These are phyloP conservation scores for Drosophila greeni DNA, from an alignment of 2,888 invertebrate genomes.

Conservation along the genomic window DNA sequence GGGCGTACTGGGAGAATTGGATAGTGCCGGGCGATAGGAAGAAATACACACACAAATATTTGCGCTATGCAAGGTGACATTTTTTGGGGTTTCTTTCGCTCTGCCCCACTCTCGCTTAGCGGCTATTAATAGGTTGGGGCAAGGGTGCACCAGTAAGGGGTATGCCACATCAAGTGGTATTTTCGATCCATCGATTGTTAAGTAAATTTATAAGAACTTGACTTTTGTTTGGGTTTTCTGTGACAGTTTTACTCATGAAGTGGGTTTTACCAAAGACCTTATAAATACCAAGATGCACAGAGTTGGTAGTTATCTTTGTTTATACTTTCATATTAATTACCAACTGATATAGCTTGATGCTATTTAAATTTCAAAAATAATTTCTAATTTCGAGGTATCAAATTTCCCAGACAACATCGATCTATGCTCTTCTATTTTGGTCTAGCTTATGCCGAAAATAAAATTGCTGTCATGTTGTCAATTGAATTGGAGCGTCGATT, in stretches of 20 bases:
- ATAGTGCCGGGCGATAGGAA: constrained; percentile 21
- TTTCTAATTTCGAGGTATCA: constrained; percentile 3
- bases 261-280: no score
- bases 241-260: background rate
- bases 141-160: background rate
- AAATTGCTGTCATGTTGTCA: constrained; percentile 41
- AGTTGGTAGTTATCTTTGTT: no score
- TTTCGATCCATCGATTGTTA: background rate
- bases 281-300: no score
- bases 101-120: constrained; percentile 1
- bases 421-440: constrained; percentile 18
- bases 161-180: background rate
- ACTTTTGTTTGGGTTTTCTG: background rate
- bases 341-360: no score
- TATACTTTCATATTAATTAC: no score
- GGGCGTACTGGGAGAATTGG: constrained; percentile 2
- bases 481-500: constrained; percentile 51
- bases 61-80: constrained; percentile 42
- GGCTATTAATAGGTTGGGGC: constrained; percentile 22
- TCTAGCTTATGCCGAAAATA: constrained; percentile 35
- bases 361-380: no score
- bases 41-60: constrained; percentile 48
- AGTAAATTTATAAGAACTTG: no score
- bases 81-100: constrained; percentile 21
- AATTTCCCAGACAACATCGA: background rate